Base-by-base conservation (phyloP, 2,888 invertebrate species). In the Lasioglossum marginatum region DNA sequence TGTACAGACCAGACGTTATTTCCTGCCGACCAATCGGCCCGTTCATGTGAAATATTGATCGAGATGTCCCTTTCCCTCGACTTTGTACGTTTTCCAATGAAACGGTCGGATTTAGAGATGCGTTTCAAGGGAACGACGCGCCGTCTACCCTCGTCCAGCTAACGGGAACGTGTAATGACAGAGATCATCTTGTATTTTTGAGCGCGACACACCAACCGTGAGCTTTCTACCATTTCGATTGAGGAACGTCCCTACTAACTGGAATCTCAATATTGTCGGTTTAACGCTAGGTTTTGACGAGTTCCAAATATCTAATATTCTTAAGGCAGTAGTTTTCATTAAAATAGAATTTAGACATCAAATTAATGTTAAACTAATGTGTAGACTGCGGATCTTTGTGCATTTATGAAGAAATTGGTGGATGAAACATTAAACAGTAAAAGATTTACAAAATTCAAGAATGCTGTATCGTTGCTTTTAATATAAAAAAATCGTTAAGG, bases 41-140 rank as follows among this genome's bases (percentile, higher is more conserved):
- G 34, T 68, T 72, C 71, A 12, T n/a, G 48, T 43, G 66, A 79
- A 81, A 88, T 75, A 83, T 86, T 37, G 40, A 72, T 80, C 79
- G 80, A 63, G n/a, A 72, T 31, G 40, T 57, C 37, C 57, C n/a
- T 37, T 34, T 27, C 52, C 52, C 37, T 31, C 60, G 70, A 70
- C 70, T 70, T 70, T n/a, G 70, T 70, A 40, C 70, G 40, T 40
- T 70, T 70, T n/a, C 27, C 45, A 40, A 70, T 70, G 70, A 40
- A 70, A 70, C 40, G 37, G 37, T 23, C 68, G 70, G 68, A 68
- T 68, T 37, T 68, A 68, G 37, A 68, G 68, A n/a, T 27, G 40
- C 71, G 37, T 43, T 40, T 71, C 12, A 68, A 75, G 84, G 68
- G 34, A 23, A 70, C n/a, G n/a, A n/a, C 57, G 57, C n/a, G n/a